A percentile compares a stretch with the other conserved stretches of the same genome.
phyloP scores from a whole-genome alignment of 1,140 invertebrate genomes.

The Bombus superbus region DNA sequence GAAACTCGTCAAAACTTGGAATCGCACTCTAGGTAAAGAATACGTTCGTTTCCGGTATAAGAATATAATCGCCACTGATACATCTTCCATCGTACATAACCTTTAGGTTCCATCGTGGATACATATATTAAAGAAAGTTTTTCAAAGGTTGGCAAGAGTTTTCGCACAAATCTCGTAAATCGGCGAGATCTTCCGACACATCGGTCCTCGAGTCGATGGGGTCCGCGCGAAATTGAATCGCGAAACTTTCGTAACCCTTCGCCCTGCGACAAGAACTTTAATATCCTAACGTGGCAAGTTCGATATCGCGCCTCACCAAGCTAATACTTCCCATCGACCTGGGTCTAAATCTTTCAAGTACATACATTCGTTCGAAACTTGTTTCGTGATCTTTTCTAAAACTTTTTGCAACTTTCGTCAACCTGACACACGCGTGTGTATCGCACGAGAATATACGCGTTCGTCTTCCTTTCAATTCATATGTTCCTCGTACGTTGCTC shows the following conservation, averaged over 20 bases:
- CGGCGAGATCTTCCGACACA: not conserved
- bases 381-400: not conserved
- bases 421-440: not conserved
- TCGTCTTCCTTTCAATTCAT: not conserved
- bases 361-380: conserved; percentile 16
- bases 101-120: not conserved
- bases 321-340: conserved; percentile 48
- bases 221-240: conserved; percentile 32
- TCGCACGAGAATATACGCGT: not conserved
- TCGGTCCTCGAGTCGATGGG: not conserved
- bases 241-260: conserved; percentile 45
- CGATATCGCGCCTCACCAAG: conserved; percentile 25
- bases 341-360: conserved; percentile 16
- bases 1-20: too few relatives aligned
- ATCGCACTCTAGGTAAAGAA: too few relatives aligned
- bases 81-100: not conserved
- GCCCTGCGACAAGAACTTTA: conserved; percentile 46
- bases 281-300: conserved; percentile 42
- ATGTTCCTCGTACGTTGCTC: not conserved
- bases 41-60: too few relatives aligned
- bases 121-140: conserved; percentile 18
- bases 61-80: not conserved
- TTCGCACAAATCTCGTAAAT: conserved; percentile 38
- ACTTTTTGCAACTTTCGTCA: not conserved
- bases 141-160: not conserved